Conservation (phyloP, 2,888 invertebrate genomes). For the Temnothorax ravouxi region DNA sequence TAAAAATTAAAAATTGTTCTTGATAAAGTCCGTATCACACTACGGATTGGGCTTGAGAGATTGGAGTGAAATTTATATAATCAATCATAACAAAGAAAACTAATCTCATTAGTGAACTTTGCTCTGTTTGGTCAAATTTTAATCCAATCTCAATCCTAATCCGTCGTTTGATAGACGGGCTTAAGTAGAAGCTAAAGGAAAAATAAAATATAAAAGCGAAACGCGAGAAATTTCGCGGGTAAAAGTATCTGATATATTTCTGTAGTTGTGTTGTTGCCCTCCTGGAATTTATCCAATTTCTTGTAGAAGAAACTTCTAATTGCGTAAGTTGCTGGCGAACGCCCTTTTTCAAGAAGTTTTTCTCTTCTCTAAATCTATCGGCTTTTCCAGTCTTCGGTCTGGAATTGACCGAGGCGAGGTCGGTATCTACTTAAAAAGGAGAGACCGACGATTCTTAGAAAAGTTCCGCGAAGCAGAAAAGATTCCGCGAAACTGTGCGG, state of each 20-base stretch:
- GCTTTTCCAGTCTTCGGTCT: conserved; percentile 6
- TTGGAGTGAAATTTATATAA: no score
- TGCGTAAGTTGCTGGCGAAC: conserved; percentile 59
- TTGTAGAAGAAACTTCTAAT: conserved; percentile 73
- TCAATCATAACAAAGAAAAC: no score
- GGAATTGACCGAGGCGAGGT: neutral
- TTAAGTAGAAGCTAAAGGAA: neutral
- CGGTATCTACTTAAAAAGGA: conserved; percentile 4
- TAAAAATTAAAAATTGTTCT: neutral
- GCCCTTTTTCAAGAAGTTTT: conserved; percentile 14
- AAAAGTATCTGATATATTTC: conserved; percentile 13
- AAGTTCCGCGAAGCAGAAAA: conserved; percentile 17
- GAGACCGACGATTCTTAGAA: conserved; percentile 19
- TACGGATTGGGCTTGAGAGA: no score
- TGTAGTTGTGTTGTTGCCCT: neutral
- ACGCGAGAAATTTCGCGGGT: neutral
- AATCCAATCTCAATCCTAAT: no score
- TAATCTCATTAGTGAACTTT: no score
- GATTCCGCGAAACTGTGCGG: neutral
- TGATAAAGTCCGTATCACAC: neutral
- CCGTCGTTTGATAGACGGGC: no score
- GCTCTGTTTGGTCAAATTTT: no score
- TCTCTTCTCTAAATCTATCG: neutral
- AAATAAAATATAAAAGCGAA: neutral
- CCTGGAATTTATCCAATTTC: conserved; percentile 39